Percentiles rank a stretch among this genome's conserved stretches.
Evolutionary conservation across 2,113 vertebrate species (phyloP).

Genomic region (Antechinus stuartii): DNA sequence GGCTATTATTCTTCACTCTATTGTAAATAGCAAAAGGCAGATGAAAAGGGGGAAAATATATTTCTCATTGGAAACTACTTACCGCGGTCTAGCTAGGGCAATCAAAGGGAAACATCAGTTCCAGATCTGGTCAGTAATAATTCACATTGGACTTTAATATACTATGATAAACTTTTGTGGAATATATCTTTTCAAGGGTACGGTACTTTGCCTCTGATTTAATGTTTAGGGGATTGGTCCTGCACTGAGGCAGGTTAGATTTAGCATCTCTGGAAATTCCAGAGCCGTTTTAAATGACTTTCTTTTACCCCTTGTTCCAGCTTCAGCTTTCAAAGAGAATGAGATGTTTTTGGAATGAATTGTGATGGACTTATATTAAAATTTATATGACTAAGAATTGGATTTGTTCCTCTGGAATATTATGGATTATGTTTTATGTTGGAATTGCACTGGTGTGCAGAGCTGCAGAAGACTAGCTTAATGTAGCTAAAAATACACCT

Average conservation of each 20-base stretch:
- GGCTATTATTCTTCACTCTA: slow-evolving; percentile 76
- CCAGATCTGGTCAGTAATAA: slow-evolving; percentile 75
- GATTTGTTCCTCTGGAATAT: slow-evolving; percentile 88
- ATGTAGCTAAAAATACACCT: slow-evolving; percentile 86
- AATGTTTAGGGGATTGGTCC: slow-evolving; percentile 83
- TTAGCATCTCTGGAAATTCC: slow-evolving; percentile 86
- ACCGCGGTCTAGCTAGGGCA: slow-evolving; percentile 77
- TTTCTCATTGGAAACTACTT: slow-evolving; percentile 70
- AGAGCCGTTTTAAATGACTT: slow-evolving; percentile 83
- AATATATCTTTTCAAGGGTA: slow-evolving; percentile 83
- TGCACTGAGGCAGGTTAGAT: slow-evolving; percentile 83
- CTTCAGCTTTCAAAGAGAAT: slow-evolving; percentile 82
- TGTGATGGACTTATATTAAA: slow-evolving; percentile 87
- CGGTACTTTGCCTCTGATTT: slow-evolving; percentile 87
- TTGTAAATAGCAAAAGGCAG: slow-evolving; percentile 78
- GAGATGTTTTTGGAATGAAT: slow-evolving; percentile 87
- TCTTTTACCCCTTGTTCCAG: slow-evolving; percentile 83
- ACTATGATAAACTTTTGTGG: slow-evolving; percentile 80
- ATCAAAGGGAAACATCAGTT: slow-evolving; percentile 78
- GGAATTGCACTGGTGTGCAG: slow-evolving; percentile 86
- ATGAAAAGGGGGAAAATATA: slow-evolving; percentile 76
- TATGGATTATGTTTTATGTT: slow-evolving; percentile 89
- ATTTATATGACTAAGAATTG: slow-evolving; percentile 87
- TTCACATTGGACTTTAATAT: slow-evolving; percentile 80
- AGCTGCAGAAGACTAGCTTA: slow-evolving; percentile 85